Percentiles rank a stretch among this genome's conserved stretches.
Conservation (phyloP, 2,113 vertebrate genomes). For the Tamias sibiricus region DNA sequence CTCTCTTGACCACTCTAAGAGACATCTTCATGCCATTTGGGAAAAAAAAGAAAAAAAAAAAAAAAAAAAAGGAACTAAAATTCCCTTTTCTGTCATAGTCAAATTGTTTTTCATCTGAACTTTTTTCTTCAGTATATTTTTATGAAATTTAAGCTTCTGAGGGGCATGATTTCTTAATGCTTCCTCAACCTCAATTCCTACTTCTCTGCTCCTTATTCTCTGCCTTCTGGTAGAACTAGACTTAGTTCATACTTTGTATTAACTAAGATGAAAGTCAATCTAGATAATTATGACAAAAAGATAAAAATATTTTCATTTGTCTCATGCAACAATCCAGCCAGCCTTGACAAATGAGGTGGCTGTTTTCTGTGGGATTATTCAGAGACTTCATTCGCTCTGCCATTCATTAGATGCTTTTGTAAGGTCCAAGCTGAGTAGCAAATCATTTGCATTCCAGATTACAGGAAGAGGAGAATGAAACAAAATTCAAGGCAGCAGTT, state of each 20-base stretch:
- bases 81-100: not conserved
- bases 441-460: not conserved
- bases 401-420: not conserved
- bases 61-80: not conserved
- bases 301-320: not conserved
- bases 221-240: not conserved
- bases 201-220: not conserved
- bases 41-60: not conserved
- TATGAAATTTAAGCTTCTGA: not conserved
- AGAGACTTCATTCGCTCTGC: not conserved
- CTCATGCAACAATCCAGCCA: not conserved
- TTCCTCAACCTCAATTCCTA: not conserved
- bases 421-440: not conserved
- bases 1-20: not conserved
- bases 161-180: not conserved
- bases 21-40: not conserved
- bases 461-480: not conserved
- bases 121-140: not conserved
- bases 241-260: not conserved
- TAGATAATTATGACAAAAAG: not conserved
- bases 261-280: not conserved
- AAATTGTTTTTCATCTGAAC: not conserved
- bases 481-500: not conserved
- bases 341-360: not conserved
- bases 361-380: not conserved